phyloP scores from a whole-genome alignment of 2,113 vertebrate genomes.

The Pristiophorus japonicus region DNA sequence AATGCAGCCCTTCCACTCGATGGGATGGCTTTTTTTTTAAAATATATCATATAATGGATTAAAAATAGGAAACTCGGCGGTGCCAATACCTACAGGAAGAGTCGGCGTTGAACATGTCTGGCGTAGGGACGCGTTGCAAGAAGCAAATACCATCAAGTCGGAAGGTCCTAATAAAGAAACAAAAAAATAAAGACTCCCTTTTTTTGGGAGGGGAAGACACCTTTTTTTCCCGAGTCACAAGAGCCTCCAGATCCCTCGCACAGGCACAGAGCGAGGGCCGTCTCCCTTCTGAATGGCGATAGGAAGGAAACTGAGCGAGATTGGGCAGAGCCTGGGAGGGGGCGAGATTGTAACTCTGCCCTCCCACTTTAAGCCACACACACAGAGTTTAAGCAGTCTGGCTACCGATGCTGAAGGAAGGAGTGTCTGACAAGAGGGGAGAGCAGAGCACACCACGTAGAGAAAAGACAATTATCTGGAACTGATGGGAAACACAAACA shows the following conservation, averaged over 20 bases:
- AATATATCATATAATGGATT: background rate
- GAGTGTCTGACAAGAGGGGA: no score
- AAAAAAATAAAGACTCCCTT: background rate
- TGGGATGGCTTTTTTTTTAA: background rate
- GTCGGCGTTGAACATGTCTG: slow-evolving; percentile 33
- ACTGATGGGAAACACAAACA: background rate
- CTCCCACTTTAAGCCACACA: background rate
- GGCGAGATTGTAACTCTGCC: background rate
- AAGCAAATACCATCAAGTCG: background rate
- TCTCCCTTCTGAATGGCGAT: background rate
- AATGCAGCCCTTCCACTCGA: slow-evolving; percentile 2
- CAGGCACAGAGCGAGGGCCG: background rate
- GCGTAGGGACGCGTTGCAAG: background rate
- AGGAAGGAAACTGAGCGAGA: background rate
- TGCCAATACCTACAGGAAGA: slow-evolving; percentile 32
- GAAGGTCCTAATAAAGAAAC: background rate
- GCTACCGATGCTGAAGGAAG: background rate
- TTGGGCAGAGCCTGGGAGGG: background rate
- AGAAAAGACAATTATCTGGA: background rate
- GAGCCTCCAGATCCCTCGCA: background rate
- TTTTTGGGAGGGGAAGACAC: background rate
- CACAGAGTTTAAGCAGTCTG: background rate
- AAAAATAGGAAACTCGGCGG: background rate
- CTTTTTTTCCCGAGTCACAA: background rate
- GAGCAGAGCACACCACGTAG: background rate